Conservation (phyloP, 2,888 invertebrate species). For the Epistrophella euchroma region DNA sequence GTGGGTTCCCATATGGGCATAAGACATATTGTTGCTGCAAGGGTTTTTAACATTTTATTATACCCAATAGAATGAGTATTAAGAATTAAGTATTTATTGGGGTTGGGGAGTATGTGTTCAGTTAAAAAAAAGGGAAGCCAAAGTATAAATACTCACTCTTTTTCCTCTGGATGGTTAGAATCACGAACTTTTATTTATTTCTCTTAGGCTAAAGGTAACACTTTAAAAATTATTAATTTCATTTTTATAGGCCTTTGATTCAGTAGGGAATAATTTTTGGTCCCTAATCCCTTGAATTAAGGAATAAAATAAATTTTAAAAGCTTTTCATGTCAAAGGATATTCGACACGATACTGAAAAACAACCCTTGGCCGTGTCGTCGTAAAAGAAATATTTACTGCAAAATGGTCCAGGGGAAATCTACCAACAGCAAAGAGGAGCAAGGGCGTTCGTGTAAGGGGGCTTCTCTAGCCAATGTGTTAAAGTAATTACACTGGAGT, state of each 20-base stretch:
- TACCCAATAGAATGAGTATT: slow-evolving; percentile 1
- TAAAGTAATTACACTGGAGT: no score
- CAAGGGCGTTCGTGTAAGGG: no score
- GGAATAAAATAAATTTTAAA: not conserved
- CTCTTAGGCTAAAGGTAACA: not conserved
- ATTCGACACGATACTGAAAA: not conserved
- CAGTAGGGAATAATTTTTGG: not conserved
- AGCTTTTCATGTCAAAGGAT: not conserved
- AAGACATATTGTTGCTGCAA: slow-evolving; percentile 2
- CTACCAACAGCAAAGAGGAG: no score
- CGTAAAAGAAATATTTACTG: not conserved
- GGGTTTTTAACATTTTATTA: not conserved
- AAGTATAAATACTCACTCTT: not conserved
- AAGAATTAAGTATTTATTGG: slow-evolving; percentile 8
- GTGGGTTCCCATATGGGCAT: slow-evolving; percentile 7
- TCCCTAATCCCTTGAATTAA: not conserved
- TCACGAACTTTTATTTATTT: not conserved
- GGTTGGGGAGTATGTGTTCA: no score
- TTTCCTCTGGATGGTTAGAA: not conserved
- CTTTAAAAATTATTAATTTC: slow-evolving; percentile 1
- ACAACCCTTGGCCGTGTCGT: not conserved
- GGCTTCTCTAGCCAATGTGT: no score
- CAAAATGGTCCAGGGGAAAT: no score
- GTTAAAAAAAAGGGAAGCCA: not conserved
- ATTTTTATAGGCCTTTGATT: not conserved